A percentile compares a stretch with the other conserved stretches of the same genome.
Evolutionary conservation across 2,888 invertebrate genomes (phyloP).

Genomic region (Thereva nobilitata): DNA sequence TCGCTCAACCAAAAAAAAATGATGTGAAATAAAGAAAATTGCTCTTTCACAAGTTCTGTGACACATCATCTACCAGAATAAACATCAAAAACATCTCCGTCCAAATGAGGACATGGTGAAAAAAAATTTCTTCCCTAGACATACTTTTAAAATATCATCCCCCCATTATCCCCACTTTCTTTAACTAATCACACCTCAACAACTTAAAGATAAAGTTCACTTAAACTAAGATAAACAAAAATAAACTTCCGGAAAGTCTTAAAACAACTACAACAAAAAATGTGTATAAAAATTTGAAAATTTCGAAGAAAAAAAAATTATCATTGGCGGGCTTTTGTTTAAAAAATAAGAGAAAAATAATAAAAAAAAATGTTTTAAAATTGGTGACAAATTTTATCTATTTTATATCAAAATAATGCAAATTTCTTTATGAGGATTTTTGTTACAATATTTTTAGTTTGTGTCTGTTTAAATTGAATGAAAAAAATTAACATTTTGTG

Average conservation of each 20-base stretch:
- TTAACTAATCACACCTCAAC: too few species aligned
- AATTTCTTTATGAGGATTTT: slow-evolving; percentile 10
- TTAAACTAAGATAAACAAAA: too few species aligned
- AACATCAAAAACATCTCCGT: neutral
- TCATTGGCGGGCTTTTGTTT: neutral
- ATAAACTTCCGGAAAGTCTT: too few species aligned
- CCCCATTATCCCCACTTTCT: too few species aligned
- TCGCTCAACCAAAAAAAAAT: slow-evolving; percentile 1
- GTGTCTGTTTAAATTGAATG: slow-evolving; percentile 3
- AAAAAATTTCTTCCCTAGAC: neutral
- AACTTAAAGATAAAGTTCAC: too few species aligned
- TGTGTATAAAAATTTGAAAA: too few species aligned
- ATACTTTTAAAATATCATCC: neutral
- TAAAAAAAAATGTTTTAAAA: neutral
- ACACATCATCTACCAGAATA: slow-evolving; percentile 9
- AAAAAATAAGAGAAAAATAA: neutral
- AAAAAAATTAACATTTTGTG: slow-evolving; percentile 11
- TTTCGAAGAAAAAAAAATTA: neutral
- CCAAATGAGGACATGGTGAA: slow-evolving; percentile 16
- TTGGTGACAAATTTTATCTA: slow-evolving; percentile 11
- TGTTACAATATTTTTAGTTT: slow-evolving; percentile 5
- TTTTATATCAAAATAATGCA: slow-evolving; percentile 24
- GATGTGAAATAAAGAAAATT: slow-evolving; percentile 1
- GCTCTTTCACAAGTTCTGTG: slow-evolving; percentile 23
- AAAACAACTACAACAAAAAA: too few species aligned